Base-by-base conservation (phyloP, 2,888 invertebrate genomes). In the Sinopyrophorus schimmeli region DNA sequence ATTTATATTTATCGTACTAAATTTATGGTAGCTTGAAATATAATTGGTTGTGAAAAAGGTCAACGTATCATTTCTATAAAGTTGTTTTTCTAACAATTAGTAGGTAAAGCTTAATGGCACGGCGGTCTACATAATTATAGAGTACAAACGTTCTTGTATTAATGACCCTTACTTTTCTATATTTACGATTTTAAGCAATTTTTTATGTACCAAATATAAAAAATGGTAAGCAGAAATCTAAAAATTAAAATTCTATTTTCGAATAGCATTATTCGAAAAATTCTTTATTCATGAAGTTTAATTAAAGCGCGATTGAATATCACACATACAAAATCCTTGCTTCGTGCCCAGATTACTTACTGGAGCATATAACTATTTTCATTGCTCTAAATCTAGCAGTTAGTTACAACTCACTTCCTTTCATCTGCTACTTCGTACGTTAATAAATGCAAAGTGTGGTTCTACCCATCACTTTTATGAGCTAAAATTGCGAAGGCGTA, bases 391-490 rank as follows among this genome's bases (percentile, higher is more conserved):
- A 37, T 46, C 46, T 46, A 35, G 35, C 43, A 38, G 46, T 46
- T 46, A 37, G 23, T 28, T 37, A 30, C 34, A 46, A 38, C 30
- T 31, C 46, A 38, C 30, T 47, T 40, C 39, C 40, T 47, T 47
- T 47, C 47, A 47, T 47, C 47, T 47, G 39, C 34, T 27, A 40
- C 27, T 47, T 47, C 40, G 37, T 26, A 17, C 40, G 47, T 27
- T 48, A 48, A 48, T 42, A 48, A 41, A 42, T 37, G 42, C 42
- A 48, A 37, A 48, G 42, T 48, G 48, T 24, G 48, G 48, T 48
- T n/a, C 48, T 40, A 40, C 47, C 37, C 39, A 47, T 47, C 47
- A 40, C 31, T 17, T 30, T 47, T 40, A 46, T 46, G 46, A 46
- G 39, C 40, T 39, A 32, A 47, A 43, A 47, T 47, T 47, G 39